Evolutionary conservation across 2,888 invertebrate genomes (phyloP).

Genomic region (Clostera curtula): DNA sequence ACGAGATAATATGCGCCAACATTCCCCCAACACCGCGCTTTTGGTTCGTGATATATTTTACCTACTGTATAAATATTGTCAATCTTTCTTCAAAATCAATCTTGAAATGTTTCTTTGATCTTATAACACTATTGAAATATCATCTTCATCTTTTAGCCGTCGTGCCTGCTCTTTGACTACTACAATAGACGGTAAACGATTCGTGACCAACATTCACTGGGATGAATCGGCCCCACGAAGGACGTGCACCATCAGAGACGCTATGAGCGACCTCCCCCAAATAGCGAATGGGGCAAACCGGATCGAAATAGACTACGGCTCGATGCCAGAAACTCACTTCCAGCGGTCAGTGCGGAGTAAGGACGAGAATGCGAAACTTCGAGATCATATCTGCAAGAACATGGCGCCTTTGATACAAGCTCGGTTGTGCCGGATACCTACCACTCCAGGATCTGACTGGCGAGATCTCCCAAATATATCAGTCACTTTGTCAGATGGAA

Average conservation of each 20-base stretch:
- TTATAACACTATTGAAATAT: too few species aligned
- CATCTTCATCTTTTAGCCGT: too few species aligned
- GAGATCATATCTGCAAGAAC: conserved; percentile 89
- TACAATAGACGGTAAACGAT: conserved; percentile 63
- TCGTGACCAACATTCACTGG: conserved; percentile 74
- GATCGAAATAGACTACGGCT: conserved; percentile 81
- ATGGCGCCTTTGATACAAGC: conserved; percentile 87
- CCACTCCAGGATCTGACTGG: conserved; percentile 87
- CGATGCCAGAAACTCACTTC: conserved; percentile 83
- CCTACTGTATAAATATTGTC: too few species aligned
- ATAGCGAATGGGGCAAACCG: conserved; percentile 82
- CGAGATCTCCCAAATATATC: conserved; percentile 87
- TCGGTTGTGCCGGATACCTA: conserved; percentile 84
- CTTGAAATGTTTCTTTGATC: too few species aligned
- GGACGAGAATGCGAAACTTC: conserved; percentile 70
- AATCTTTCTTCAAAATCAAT: too few species aligned
- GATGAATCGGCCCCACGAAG: conserved; percentile 83
- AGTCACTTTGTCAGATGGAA: conserved; percentile 81
- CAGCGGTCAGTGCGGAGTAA: conserved; percentile 80
- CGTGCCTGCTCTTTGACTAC: conserved; percentile 76
- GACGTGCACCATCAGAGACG: conserved; percentile 86
- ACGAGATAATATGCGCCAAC: too few species aligned
- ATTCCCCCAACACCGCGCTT: too few species aligned
- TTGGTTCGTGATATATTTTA: too few species aligned
- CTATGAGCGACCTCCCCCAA: conserved; percentile 87